Evolutionary conservation across 30 jellyfish, hydroid and myxozoan species (phyloP), one percentile per base, ranked within the genome.

Genomic region (Cassiopea andromeda): DNA sequence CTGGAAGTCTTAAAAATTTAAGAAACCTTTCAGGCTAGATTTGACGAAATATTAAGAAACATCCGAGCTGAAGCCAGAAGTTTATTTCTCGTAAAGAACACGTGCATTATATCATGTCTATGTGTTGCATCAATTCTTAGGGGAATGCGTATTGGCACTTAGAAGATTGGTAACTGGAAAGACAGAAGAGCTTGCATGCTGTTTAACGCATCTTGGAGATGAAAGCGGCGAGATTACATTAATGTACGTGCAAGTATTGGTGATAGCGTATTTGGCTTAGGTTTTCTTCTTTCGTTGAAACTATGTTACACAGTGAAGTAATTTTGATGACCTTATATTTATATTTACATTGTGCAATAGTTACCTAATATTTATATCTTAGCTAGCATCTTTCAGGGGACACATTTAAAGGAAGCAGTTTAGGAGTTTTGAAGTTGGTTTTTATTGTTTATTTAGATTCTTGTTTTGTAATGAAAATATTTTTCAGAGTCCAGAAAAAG

Each of bases 71-170:
- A 27, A 27, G 38, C 38, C 38, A 27, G 38, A 27, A 27, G 38
- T 27, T 27, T 27, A 27, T 27, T 0, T 27, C 38, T 27, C 38
- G 38, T 27, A 27, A 27, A 27, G 38, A 27, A 27, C 0, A 27
- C 38, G 38, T 27, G 38, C 38, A 27, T 27, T 27, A 27, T 27
- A 27, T 27, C 38, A 27, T 27, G 38, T 27, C 38, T 27, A 27
- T 27, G 38, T 27, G 38, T 27, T 27, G 38, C 38, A 64, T 17
- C 27, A 4, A 64, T 64, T 64, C 43, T 9, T 64, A 94, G 98
- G 98, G 50, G 99, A 94, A 61, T 90, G 95, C 88, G 98, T 94
- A 46, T 45, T 90, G 70, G 84, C 99, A n/a, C 75, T 94, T 78
- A 90, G 85, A 84, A 70, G 94, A 48, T 73, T 94, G 71, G 81